Evolutionary conservation across 1,140 invertebrate genomes (phyloP).

Genomic region (Formica selysi): DNA sequence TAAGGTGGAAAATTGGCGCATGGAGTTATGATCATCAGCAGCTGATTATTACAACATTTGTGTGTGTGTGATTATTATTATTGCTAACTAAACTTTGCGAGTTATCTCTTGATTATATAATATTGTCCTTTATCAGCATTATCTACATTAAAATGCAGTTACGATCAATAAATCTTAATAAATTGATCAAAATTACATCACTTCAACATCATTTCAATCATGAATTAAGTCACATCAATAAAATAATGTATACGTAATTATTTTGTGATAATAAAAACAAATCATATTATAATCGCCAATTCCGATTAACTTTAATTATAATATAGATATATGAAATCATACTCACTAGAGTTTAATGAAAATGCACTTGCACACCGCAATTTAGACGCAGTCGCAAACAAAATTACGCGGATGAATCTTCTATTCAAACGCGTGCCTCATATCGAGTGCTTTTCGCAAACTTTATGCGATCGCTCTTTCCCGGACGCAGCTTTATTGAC

Average conservation of each 20-base stretch:
- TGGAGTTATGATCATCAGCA: slow-evolving; percentile 6
- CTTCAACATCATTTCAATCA: too few species aligned
- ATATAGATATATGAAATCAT: not conserved
- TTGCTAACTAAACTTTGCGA: slow-evolving; percentile 7
- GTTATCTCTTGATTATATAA: not conserved
- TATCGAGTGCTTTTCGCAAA: slow-evolving; percentile 40
- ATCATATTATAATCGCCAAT: not conserved
- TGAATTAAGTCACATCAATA: not conserved
- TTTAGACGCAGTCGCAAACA: not conserved
- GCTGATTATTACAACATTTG: slow-evolving; percentile 6
- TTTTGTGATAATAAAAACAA: slow-evolving; percentile 13
- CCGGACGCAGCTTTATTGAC: slow-evolving; percentile 30
- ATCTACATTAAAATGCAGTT: not conserved
- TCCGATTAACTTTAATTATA: not conserved
- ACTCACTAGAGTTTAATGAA: not conserved
- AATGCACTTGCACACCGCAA: not conserved
- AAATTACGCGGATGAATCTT: slow-evolving; percentile 22
- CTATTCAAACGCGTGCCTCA: not conserved
- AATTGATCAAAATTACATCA: not conserved
- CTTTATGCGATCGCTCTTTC: slow-evolving; percentile 51
- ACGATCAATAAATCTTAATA: not conserved
- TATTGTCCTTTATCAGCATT: slow-evolving; percentile 13
- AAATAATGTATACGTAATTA: not conserved
- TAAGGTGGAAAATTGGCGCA: slow-evolving; percentile 27
- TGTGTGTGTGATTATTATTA: slow-evolving; percentile 21